Base-by-base conservation (phyloP, 2,797 vertebrate genomes). In the Silurus lanzhouensis region DNA sequence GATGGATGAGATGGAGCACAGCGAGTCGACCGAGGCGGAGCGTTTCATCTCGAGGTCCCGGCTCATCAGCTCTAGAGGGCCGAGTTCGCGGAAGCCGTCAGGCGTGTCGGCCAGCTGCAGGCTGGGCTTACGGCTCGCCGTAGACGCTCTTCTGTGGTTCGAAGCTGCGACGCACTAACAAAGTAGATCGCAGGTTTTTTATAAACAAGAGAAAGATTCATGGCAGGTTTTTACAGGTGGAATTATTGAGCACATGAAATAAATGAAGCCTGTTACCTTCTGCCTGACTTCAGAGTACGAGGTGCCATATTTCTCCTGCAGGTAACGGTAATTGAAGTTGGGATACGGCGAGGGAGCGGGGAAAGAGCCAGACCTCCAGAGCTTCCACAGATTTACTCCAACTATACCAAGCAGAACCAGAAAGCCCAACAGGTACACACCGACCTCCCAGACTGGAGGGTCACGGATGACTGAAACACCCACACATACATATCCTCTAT, bases 311-410 rank as follows among this genome's bases (percentile, higher is more conserved):
- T 99, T 99, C 86, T 97, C 96, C 92, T 98, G 96, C 72, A 99
- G 96, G 91, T 98, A 99, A 12, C 96, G 95, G 91, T 98, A 98
- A 93, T 99, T 97, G 7, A 99, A 99, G 94, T 99, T 99, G 2
- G 98, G 98, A 91, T 98, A 99, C 0, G 98, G 98, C 1, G 98
- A 99, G 0, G 98, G 98, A 0, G 96, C 93, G 0, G 98, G 97
- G 90, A 98, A 99, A 75, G 93, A 95, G 15, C 97, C 98, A 0
- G 98, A 98, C 38, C 95, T 97, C 96, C 97, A 99, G 66, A 99
- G 92, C 90, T 96, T 99, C 98, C 98, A 99, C 88, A 99, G 95
- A 92, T 97, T 99, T 89, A 98, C 82, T 2, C 96, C 97, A 0
- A 97, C 95, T 0, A 97, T 93, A 6, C 90, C 95, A 86, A 99